Evolutionary conservation across 2,113 vertebrate genomes (phyloP), one percentile per base, ranked within the genome.

Genomic region (Salminus brasiliensis): DNA sequence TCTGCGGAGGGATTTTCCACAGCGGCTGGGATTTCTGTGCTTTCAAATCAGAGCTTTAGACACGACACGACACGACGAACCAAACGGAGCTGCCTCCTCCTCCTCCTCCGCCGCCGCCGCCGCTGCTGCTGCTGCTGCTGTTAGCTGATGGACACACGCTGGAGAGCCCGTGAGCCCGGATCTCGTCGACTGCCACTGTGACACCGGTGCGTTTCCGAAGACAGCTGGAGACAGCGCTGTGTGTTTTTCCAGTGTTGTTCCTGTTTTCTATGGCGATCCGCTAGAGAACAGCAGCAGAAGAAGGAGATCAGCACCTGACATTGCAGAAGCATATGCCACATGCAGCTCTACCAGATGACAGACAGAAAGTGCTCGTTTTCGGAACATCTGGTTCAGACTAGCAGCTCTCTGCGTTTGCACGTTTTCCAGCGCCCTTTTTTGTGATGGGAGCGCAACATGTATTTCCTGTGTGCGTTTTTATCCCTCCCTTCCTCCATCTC

Each of bases 381-480:
- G 6, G 12, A 16, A 52, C 16, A 18, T 52, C 21, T 13, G 47
- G 16, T 18, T 52, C 47, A 4, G 18, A 1, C 47, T 21, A n/a
- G 18, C 16, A 49, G 45, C 45, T 16, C 21, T n/a, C 49, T 53
- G 10, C n/a, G 10, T 41, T 10, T 41, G 39, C 39, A n/a, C 10
- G 39, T 4, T 41, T 10, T 41, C 39, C 39, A 41, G 4, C 10
- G 4, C 39, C 39, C 39, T 41, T 25, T n/a, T 36, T n/a, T 27
- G 2, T 47, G 47, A 27, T 30, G 30, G 52, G 57, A 57, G 86
- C 68, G 90, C 90, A 92, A 91, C 90, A 91, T 88, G 91, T 91
- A 72, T 84, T 81, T 86, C 76, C 78, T 84, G 80, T 77, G 41
- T 29, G 73, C 45, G 49, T 34, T 21, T 18, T 18, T 15, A 4